phyloP scores from a whole-genome alignment of 2,888 invertebrate genomes.

The Rhorus exstirpatorius region DNA sequence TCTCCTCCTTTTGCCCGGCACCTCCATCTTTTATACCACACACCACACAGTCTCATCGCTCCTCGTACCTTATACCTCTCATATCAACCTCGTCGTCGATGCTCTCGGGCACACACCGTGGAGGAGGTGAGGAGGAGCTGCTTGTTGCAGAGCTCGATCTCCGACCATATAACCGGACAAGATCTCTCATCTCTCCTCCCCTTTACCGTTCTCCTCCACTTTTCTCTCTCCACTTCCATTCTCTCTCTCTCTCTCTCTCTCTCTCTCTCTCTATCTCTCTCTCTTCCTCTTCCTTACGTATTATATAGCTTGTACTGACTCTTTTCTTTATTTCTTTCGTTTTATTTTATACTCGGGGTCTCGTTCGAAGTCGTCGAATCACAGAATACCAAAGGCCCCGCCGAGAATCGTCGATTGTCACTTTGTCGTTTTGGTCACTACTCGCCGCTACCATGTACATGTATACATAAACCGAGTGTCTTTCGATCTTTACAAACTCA shows the following conservation, averaged over 20 bases:
- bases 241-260: conserved; percentile 38
- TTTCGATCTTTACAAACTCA: conserved; percentile 21
- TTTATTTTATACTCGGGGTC: conserved; percentile 59
- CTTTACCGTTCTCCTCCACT: conserved; percentile 40
- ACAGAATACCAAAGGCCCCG: conserved; percentile 68
- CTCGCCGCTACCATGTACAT: conserved; percentile 41
- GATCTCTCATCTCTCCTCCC: conserved; percentile 55
- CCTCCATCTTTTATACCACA: conserved; percentile 64
- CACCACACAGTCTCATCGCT: conserved; percentile 62
- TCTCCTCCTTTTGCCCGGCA: conserved; percentile 78
- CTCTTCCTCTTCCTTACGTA: conserved; percentile 40
- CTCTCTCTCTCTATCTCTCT: conserved; percentile 36
- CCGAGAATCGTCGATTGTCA: conserved; percentile 76
- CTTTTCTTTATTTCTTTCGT: conserved; percentile 42
- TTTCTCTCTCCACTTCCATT: conserved; percentile 43
- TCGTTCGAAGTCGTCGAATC: conserved; percentile 69
- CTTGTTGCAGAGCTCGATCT: conserved; percentile 28
- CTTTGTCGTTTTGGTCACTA: conserved; percentile 73
- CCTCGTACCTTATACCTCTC: conserved; percentile 84
- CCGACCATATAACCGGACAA: conserved; percentile 42
- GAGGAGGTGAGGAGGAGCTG: conserved; percentile 59
- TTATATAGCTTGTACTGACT: conserved; percentile 30
- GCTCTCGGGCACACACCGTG: conserved; percentile 86
- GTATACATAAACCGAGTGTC: too few species aligned
- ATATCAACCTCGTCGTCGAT: conserved; percentile 30